These are phyloP conservation scores for Eupithecia abbreviata DNA, from an alignment of 2,888 invertebrate species.

Conservation along the genomic window DNA sequence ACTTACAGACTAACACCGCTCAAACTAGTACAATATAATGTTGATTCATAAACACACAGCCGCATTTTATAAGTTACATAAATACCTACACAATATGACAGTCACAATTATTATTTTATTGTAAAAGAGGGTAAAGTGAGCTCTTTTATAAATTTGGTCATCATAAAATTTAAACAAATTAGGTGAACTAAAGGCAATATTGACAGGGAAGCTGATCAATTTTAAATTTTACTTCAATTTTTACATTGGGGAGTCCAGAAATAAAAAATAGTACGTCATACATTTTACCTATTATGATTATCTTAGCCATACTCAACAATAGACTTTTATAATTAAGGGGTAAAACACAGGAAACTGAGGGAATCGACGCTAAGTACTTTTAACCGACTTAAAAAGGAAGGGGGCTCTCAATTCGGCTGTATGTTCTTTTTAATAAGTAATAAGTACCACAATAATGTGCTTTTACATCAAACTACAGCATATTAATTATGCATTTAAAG, in stretches of 20 bases:
- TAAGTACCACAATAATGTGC: not conserved
- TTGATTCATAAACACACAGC: conserved; percentile 36
- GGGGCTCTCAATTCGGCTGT: not conserved
- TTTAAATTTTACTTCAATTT: not conserved
- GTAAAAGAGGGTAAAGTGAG: conserved; percentile 12
- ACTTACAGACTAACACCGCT: conserved; percentile 24
- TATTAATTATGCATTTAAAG: not conserved
- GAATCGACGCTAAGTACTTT: not conserved
- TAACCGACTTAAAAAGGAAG: not conserved
- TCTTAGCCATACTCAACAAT: not conserved
- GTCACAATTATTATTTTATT: not conserved
- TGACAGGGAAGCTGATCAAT: not conserved
- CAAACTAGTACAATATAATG: conserved; percentile 16
- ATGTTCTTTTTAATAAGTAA: not conserved
- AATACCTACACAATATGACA: conserved; percentile 27
- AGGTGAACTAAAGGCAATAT: not conserved
- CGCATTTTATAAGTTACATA: conserved; percentile 32
- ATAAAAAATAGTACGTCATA: not conserved
- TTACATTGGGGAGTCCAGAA: not conserved
- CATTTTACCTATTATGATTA: not conserved
- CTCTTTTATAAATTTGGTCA: conserved; percentile 9
- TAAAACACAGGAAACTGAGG: not conserved
- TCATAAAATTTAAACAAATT: not conserved
- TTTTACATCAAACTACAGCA: not conserved
- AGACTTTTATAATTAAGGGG: not conserved